Evolutionary conservation across 2,888 invertebrate genomes (phyloP).

Genomic region (Chymomyza amoena): DNA sequence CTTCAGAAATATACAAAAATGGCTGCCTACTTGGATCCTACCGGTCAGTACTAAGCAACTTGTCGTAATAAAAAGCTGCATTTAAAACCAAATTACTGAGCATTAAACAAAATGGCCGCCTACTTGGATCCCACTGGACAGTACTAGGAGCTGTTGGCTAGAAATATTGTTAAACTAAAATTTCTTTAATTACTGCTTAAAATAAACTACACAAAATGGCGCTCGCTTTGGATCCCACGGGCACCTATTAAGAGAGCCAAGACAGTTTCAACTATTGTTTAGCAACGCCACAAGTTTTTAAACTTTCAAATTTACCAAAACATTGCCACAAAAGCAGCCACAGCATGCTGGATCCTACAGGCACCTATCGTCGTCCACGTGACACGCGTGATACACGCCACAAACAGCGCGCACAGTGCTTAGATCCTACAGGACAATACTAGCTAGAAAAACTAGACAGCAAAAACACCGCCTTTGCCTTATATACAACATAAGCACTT

Average conservation of each 20-base stretch:
- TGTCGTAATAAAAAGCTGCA: background rate
- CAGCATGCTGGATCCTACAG: conserved; percentile 77
- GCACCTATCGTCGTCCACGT: conserved; percentile 76
- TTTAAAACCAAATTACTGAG: conserved; percentile 7
- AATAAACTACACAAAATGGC: conserved; percentile 67
- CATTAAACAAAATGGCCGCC: conserved; percentile 62
- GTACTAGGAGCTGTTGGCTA: conserved; percentile 56
- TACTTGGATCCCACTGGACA: conserved; percentile 78
- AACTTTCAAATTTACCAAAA: background rate
- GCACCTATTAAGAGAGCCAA: conserved; percentile 70
- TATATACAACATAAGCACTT: conserved; percentile 37
- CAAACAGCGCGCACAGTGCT: conserved; percentile 53
- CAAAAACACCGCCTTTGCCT: conserved; percentile 64
- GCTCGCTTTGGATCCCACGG: conserved; percentile 76
- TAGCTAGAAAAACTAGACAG: conserved; percentile 30
- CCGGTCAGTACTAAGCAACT: conserved; percentile 75
- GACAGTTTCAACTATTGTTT: background rate
- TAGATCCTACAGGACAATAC: conserved; percentile 78
- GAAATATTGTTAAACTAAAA: background rate
- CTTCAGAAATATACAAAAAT: conserved; percentile 42
- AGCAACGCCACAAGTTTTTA: background rate
- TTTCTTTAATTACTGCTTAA: background rate
- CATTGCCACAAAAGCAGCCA: background rate
- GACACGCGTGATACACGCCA: conserved; percentile 62
- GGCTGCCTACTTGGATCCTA: conserved; percentile 77